Percentiles rank a stretch among this genome's conserved stretches.
Evolutionary conservation across 2,113 vertebrate genomes (phyloP).

Genomic region (Epinephelus fuscoguttatus): DNA sequence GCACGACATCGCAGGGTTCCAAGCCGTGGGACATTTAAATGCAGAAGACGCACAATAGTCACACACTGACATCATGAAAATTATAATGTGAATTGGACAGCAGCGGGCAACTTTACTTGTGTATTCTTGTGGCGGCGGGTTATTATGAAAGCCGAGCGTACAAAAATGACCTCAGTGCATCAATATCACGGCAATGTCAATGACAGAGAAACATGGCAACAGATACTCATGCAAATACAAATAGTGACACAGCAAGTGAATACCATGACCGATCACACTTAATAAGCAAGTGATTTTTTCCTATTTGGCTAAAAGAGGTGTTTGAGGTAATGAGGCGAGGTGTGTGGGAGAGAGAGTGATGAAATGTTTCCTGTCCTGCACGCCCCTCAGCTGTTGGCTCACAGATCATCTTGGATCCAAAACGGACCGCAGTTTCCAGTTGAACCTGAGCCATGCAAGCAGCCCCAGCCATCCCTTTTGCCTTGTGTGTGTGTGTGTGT

Average conservation of each 20-base stretch:
- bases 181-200: slow-evolving; percentile 29
- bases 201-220: slow-evolving; percentile 1
- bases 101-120: too few species aligned
- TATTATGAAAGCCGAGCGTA: background rate
- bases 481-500: slow-evolving; percentile 15
- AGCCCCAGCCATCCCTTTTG: slow-evolving; percentile 34
- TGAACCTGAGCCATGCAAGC: slow-evolving; percentile 75
- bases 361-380: slow-evolving; percentile 68
- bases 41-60: too few species aligned
- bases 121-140: background rate
- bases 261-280: slow-evolving; percentile 34
- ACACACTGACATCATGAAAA: too few species aligned
- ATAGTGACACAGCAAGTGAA: slow-evolving; percentile 33
- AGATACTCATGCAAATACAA: background rate
- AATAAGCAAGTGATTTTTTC: slow-evolving; percentile 48
- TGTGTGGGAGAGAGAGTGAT: slow-evolving; percentile 53
- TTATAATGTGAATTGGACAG: too few species aligned
- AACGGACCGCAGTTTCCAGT: slow-evolving; percentile 75
- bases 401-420: slow-evolving; percentile 70
- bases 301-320: slow-evolving; percentile 62
- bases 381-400: slow-evolving; percentile 70
- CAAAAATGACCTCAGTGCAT: slow-evolving; percentile 5
- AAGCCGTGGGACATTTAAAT: background rate
- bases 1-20: slow-evolving; percentile 27
- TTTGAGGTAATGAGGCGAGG: slow-evolving; percentile 66